Evolutionary conservation across 2,113 vertebrate species (phyloP), one percentile per base, ranked within the genome.

Genomic region (Planiliza haematocheilus): DNA sequence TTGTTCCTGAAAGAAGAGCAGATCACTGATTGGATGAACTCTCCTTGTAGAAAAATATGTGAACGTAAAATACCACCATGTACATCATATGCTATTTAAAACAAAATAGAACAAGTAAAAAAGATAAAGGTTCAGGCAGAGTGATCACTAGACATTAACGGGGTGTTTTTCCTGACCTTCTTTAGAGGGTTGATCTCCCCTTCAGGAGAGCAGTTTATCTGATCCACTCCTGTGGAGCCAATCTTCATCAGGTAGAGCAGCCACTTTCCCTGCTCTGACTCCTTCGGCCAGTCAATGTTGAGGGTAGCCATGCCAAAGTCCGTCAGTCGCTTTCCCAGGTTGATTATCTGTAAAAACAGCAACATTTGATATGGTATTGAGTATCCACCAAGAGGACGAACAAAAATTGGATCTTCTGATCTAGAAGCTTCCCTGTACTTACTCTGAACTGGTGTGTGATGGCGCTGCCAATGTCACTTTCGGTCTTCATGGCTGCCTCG

Each of bases 371-470:
- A 13, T 13, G 17, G 3, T 16, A 7, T 41, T 6, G 52, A 36
- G 43, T 13, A 52, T 36, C 4, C 2, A 18, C 10, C 11, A 16
- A 17, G 36, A 43, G 38, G 4, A 41, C 24, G 39, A 41, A 63
- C 4, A 52, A 56, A n/a, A 34, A 2, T 21, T 4, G 1, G 2
- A 12, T 42, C n/a, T n/a, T n/a, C n/a, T n/a, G n/a, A n/a, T 7
- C 12, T 1, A 14, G 49, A 0, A 38, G 42, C 0, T 48, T 46
- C 38, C 10, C 36, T 41, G 12, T 50, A 93, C 95, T 97, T 75
- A 99, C 98, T 91, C 94, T 94, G 92, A 98, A 97, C 71, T 97
- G 95, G 75, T 95, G 95, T 51, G 94, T 94, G 86, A 99, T 94
- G 82, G 95, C 90, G 86, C 86, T 97, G 89, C 97, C 98, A n/a